A percentile compares a stretch with the other conserved stretches of the same genome.
Conservation (phyloP, 1,140 invertebrate genomes). For the Dendrolimus punctatus region DNA sequence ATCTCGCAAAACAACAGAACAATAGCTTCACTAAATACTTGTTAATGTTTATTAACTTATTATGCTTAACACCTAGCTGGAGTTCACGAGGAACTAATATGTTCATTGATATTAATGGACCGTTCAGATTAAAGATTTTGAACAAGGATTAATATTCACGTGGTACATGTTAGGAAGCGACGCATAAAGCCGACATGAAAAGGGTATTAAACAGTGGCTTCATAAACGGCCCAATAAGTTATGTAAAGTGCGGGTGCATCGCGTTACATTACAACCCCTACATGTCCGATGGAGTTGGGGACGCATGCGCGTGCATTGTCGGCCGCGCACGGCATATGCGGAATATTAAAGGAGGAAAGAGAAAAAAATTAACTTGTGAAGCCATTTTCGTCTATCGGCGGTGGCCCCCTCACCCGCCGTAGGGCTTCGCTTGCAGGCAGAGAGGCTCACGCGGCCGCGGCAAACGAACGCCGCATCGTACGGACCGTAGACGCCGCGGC, state of each 20-base stretch:
- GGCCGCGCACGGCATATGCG: constrained; percentile 65
- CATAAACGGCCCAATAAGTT: constrained; percentile 67
- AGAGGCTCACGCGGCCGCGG: constrained; percentile 41
- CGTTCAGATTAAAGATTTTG: constrained; percentile 38
- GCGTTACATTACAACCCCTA: constrained; percentile 62
- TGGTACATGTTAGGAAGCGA: constrained; percentile 42
- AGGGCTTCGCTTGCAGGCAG: constrained; percentile 44
- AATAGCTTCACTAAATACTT: constrained; percentile 4
- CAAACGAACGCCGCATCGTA: constrained; percentile 28
- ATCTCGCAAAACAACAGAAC: constrained; percentile 3
- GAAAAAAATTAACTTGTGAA: constrained; percentile 72
- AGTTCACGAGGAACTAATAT: constrained; percentile 12
- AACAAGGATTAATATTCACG: constrained; percentile 59
- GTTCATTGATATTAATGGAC: constrained; percentile 50
- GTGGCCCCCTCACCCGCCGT: constrained; percentile 45
- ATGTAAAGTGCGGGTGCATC: constrained; percentile 66
- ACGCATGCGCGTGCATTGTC: constrained; percentile 64
- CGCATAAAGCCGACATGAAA: constrained; percentile 59
- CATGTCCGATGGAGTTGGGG: constrained; percentile 33
- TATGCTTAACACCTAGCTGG: background rate
- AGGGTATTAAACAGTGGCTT: constrained; percentile 64
- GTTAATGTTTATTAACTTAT: constrained; percentile 2
- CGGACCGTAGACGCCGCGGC: constrained; percentile 8
- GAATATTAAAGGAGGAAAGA: constrained; percentile 71
- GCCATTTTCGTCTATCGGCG: constrained; percentile 67